Evolutionary conservation across 2,113 vertebrate genomes (phyloP), one percentile per base, ranked within the genome.

Genomic region (Antechinus stuartii): DNA sequence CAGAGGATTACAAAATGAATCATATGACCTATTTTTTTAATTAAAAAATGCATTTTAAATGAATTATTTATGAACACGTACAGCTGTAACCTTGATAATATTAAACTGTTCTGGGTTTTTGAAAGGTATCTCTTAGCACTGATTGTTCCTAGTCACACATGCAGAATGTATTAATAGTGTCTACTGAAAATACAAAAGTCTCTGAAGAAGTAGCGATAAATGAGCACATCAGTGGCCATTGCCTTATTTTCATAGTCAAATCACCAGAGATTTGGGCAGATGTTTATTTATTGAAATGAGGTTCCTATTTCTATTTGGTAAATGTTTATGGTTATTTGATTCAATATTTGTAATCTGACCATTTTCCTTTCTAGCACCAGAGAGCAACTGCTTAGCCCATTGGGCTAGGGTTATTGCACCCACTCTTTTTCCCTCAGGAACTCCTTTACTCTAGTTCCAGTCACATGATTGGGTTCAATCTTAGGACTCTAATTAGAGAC

Each of bases 31-130:
- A 97, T 97, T 98, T 98, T 96, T 97, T 97, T 96, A 98, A 98
- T 96, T 96, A 91, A 91, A 98, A 98, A 97, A 96, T 96, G 97
- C 0, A 96, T 98, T 98, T 98, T 76, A 95, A 98, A 97, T 98
- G 54, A 98, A 98, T 96, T 97, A 98, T 98, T 98, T 98, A 97
- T 97, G 95, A 98, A 97, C 93, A 47, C 94, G 95, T 98, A 97
- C 68, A 96, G 92, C 61, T 93, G 8, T 97, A 97, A 98, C 90
- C 90, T 98, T 98, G 97, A 97, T 98, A 98, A 97, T 90, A 97
- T 94, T 94, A 97, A 96, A 95, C 89, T 96, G 56, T 91, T 98
- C 96, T 95, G 94, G 92, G 96, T 93, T 96, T 91, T 93, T 56
- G 7, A 98, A 98, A 98, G 52, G 89, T 95, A 98, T 93, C 30